These are phyloP conservation scores for Gymnosoma rotundatum DNA, from an alignment of 2,888 invertebrate species.

Conservation along the genomic window DNA sequence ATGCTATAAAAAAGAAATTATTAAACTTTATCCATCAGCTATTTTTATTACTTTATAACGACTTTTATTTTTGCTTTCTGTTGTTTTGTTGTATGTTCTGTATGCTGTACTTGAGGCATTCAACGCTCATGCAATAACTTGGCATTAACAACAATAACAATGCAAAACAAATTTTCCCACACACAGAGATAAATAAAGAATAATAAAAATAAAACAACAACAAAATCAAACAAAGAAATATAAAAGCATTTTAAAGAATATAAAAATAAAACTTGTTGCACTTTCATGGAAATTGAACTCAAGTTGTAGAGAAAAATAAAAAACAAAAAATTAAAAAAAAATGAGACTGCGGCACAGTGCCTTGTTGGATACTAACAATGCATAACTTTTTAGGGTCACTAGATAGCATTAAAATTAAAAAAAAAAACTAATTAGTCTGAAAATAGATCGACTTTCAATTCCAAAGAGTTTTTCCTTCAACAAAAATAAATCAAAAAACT, in stretches of 20 bases:
- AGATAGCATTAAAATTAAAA: too few relatives aligned
- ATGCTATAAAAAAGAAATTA: constrained; percentile 7
- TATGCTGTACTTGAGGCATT: constrained; percentile 17
- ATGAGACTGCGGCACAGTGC: background rate
- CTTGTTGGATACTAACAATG: background rate
- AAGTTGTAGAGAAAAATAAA: constrained; percentile 11
- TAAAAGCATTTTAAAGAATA: constrained; percentile 45
- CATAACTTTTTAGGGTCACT: too few relatives aligned
- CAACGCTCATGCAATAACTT: constrained; percentile 12
- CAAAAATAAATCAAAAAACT: too few relatives aligned
- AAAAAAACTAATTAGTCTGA: too few relatives aligned
- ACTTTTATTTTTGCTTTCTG: constrained; percentile 34
- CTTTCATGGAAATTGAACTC: constrained; percentile 36
- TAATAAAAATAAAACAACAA: constrained; percentile 19
- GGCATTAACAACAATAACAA: background rate
- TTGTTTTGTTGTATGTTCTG: constrained; percentile 1
- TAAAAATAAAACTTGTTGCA: constrained; percentile 63
- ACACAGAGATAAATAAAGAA: background rate
- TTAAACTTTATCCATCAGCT: constrained; percentile 50
- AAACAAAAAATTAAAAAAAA: too few relatives aligned
- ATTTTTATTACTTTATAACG: constrained; percentile 56
- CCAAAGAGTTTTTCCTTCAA: too few relatives aligned
- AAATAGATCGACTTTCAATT: too few relatives aligned
- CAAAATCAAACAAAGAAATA: constrained; percentile 21
- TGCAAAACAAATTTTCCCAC: background rate